Base-by-base conservation (phyloP, 2,888 invertebrate genomes). In the Coremacera marginata region DNA sequence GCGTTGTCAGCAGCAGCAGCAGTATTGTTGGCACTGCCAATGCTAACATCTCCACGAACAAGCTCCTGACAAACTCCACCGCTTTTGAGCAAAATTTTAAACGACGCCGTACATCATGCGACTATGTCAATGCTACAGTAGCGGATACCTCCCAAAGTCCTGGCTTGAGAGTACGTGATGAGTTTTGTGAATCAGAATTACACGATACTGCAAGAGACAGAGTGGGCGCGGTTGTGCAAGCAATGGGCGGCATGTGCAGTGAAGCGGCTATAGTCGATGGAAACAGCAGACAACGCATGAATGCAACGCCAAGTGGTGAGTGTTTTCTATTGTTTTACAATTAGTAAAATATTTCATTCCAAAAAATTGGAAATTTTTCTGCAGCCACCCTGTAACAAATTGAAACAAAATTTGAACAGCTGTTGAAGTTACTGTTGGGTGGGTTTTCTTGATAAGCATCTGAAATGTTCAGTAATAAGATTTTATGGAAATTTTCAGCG, bases 1-100 rank as follows among this genome's bases (percentile, higher is more conserved):
- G 82, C 84, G 80, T 82, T 79, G 87, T 84, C 83, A 85, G 85
- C 85, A 79, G 75, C 76, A 70, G 76, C 80, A 82, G 52, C 51
- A 11, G 63, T 8, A 63, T 14, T 37, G 34, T 14, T 70, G 37
- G 27, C 11, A 70, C 14, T 31, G 34, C 27, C 62, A 16, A 60
- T n/a, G n/a, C n/a, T 37, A 51, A 51, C 70, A 60, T 67, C 70
- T 51, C 60, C 80, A 65, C 65, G 78, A 65, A 57, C 52, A 73
- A 75, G 76, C 68, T 3, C 11, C 44, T n/a, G 3, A 5, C 67
- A 19, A 11, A 37, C 44, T 16, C 34, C n/a, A 8, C 31, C n/a
- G 27, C 63, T 9, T 31, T 34, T 8, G 55, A 55, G 31, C 65
- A 31, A 16, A 65, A 34, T 19, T 34, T 65, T 37, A 70, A 70